A percentile compares a stretch with the other conserved stretches of the same genome.
These are phyloP conservation scores for Trematomus loennbergii DNA, from an alignment of 2,113 vertebrate genomes.

Conservation along the genomic window DNA sequence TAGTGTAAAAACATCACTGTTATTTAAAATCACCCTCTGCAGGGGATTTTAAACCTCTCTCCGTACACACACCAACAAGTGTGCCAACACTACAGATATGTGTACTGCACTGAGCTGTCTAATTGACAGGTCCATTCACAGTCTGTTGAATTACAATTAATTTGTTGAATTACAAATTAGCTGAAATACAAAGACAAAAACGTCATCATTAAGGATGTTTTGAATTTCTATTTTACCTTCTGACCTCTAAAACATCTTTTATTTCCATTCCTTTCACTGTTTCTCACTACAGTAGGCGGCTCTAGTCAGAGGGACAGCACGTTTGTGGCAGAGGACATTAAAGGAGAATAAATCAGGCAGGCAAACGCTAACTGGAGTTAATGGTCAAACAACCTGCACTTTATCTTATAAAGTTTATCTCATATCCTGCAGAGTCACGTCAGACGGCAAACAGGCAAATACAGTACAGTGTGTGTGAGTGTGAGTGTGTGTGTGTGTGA, in stretches of 20 bases:
- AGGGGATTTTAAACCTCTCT: constrained; percentile 4
- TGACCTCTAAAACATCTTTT: neutral
- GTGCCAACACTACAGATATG: neutral
- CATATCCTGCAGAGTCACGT: constrained; percentile 31
- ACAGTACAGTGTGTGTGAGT: neutral
- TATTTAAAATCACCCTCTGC: constrained; percentile 3
- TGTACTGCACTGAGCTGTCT: neutral
- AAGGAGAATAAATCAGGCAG: constrained; percentile 36
- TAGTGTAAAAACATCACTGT: constrained; percentile 20
- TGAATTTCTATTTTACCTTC: neutral
- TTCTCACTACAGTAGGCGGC: neutral
- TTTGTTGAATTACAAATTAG: no score
- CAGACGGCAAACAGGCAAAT: constrained; percentile 30
- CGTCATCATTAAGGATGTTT: neutral
- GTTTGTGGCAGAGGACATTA: constrained; percentile 27
- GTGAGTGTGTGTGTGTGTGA: no score
- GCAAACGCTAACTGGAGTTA: constrained; percentile 40
- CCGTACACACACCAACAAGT: neutral
- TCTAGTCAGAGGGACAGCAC: constrained; percentile 12
- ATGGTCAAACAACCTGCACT: constrained; percentile 58
- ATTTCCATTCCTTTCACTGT: neutral
- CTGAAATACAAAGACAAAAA: neutral
- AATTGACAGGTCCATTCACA: constrained; percentile 12
- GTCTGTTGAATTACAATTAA: no score
- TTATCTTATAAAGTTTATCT: no score